These are phyloP conservation scores for Magallana nippona DNA, from an alignment of 2,888 invertebrate species.

Conservation along the genomic window DNA sequence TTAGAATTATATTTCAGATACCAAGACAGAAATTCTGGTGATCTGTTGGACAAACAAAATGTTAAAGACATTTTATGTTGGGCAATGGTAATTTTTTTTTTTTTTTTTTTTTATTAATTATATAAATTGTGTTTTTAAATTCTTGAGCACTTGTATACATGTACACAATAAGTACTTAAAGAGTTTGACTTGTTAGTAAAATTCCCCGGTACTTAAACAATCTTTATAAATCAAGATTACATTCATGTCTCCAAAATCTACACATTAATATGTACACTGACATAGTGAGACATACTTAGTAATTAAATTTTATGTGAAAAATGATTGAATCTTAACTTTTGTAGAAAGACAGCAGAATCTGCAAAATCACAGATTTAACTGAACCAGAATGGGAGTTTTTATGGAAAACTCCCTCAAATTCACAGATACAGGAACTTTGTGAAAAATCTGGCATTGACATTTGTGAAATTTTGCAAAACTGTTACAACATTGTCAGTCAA, in stretches of 20 bases:
- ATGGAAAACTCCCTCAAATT: conserved; percentile 25
- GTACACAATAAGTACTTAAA: no score
- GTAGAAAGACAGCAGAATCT: conserved; percentile 27
- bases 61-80: conserved; percentile 23
- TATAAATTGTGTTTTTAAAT: no score
- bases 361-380: conserved; percentile 19
- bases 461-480: conserved; percentile 28
- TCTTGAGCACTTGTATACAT: no score
- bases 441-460: background rate
- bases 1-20: background rate
- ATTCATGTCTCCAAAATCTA: no score
- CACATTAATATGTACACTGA: no score
- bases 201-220: no score
- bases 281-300: no score
- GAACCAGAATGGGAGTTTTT: conserved; percentile 34
- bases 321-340: background rate
- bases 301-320: no score
- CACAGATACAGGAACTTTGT: conserved; percentile 9
- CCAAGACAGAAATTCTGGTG: background rate
- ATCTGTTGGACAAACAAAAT: conserved; percentile 14
- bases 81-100: background rate
- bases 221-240: no score
- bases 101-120: no score
- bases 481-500: conserved; percentile 9
- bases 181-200: no score